Percentiles rank a stretch among this genome's conserved stretches.
These are phyloP conservation scores for Drosophila austrosaltans DNA, from an alignment of 2,888 invertebrate species.

Conservation along the genomic window DNA sequence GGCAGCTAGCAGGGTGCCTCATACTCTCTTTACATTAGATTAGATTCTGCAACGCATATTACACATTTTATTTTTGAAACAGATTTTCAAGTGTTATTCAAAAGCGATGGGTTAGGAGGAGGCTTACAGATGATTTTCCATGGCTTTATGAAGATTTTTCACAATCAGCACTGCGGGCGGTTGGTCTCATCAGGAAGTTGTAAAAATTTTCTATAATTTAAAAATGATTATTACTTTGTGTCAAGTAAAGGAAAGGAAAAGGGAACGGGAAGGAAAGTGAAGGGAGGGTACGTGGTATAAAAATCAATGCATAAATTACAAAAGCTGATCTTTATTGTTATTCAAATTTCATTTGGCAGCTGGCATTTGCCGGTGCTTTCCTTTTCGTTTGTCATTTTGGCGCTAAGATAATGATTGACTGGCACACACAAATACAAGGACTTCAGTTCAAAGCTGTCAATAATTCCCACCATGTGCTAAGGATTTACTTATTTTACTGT, in stretches of 20 bases:
- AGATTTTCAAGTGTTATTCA: conserved; percentile 75
- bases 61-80: conserved; percentile 60
- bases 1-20: conserved; percentile 43
- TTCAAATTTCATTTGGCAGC: conserved; percentile 77
- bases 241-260: conserved; percentile 8
- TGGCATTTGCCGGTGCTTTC: conserved; percentile 27
- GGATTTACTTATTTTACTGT: conserved; percentile 44
- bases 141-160: conserved; percentile 60
- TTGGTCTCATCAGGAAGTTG: conserved; percentile 57
- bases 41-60: conserved; percentile 64
- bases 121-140: conserved; percentile 69
- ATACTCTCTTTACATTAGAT: conserved; percentile 9
- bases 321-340: conserved; percentile 80
- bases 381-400: conserved; percentile 23
- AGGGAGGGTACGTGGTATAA: neutral
- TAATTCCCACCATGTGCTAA: conserved; percentile 74
- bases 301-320: conserved; percentile 79
- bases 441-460: conserved; percentile 71
- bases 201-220: conserved; percentile 70
- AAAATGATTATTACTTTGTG: conserved; percentile 69
- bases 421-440: conserved; percentile 18
- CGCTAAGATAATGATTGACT: conserved; percentile 73
- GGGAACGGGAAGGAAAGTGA: neutral
- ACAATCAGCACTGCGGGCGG: conserved; percentile 69
- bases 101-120: neutral